phyloP scores from a whole-genome alignment of 2,888 invertebrate species.

The Rhamnusium bicolor region DNA sequence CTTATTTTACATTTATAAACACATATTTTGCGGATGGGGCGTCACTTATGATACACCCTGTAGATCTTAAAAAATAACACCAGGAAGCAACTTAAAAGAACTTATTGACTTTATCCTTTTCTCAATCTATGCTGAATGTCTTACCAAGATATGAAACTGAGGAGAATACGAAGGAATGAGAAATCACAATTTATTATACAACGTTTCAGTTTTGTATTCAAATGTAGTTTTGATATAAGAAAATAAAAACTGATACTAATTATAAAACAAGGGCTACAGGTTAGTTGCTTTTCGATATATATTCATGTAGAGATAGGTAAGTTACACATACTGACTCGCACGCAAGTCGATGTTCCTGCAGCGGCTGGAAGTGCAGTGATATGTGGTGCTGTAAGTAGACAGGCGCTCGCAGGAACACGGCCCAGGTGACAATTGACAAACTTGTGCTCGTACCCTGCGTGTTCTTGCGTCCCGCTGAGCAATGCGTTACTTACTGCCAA shows the following conservation, averaged over 20 bases:
- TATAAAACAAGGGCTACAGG: neutral
- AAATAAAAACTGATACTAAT: neutral
- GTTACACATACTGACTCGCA: conserved; percentile 43
- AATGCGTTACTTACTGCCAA: conserved; percentile 68
- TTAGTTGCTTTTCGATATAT: conserved; percentile 42
- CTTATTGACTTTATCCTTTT: too few relatives aligned
- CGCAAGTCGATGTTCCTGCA: conserved; percentile 42
- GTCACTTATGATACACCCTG: too few relatives aligned
- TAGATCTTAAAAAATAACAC: too few relatives aligned
- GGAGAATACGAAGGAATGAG: neutral
- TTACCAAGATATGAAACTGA: neutral
- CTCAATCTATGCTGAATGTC: neutral
- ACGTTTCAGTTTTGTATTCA: neutral
- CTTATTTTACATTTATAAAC: too few relatives aligned
- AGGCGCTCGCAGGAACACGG: conserved; percentile 65
- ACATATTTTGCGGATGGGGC: too few relatives aligned
- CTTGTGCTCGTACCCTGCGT: conserved; percentile 68
- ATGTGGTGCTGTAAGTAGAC: conserved; percentile 66
- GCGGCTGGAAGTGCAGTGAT: conserved; percentile 57
- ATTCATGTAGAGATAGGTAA: conserved; percentile 52
- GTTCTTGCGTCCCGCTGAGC: conserved; percentile 68
- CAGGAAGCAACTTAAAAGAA: too few relatives aligned
- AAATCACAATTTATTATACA: neutral
- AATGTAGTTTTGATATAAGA: neutral
- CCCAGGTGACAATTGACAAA: conserved; percentile 71